Percentiles rank a stretch among this genome's conserved stretches.
These are phyloP conservation scores for Etheostoma nigrum DNA, from an alignment of 2,797 vertebrate genomes.

Conservation along the genomic window DNA sequence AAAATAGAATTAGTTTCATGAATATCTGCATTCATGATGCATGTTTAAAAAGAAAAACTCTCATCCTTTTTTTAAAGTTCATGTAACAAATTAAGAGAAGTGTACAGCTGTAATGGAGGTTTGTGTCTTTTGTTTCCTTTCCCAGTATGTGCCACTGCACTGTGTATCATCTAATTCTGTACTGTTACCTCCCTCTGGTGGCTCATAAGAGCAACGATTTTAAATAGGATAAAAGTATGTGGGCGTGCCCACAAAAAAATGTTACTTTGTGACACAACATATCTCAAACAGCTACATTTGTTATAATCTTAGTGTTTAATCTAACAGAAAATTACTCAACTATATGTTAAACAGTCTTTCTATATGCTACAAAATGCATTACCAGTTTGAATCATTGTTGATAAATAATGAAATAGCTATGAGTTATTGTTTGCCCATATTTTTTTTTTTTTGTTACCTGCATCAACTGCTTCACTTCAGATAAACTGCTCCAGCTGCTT, in stretches of 20 bases:
- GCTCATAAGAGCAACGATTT: not conserved
- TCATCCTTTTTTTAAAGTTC: no score
- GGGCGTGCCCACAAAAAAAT: not conserved
- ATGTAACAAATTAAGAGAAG: not conserved
- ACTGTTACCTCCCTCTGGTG: slow-evolving; percentile 41
- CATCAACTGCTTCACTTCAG: not conserved
- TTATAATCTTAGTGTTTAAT: not conserved
- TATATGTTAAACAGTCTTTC: not conserved
- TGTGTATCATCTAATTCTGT: not conserved
- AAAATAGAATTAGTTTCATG: no score
- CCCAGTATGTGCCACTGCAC: not conserved
- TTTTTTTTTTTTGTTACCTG: slow-evolving; percentile 43
- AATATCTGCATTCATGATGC: no score
- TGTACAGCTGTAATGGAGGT: not conserved
- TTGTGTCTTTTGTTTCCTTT: not conserved
- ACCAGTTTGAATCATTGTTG: not conserved
- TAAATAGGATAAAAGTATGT: not conserved
- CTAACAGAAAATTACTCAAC: not conserved
- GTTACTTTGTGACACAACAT: no score
- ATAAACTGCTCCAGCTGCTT: no score
- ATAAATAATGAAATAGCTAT: not conserved
- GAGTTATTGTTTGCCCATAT: not conserved
- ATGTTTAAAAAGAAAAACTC: no score
- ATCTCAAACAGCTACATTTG: not conserved
- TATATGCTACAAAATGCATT: not conserved